A percentile compares a stretch with the other conserved stretches of the same genome.
Conservation (phyloP, 2,113 vertebrate species). For the Phodopus roborovskii region DNA sequence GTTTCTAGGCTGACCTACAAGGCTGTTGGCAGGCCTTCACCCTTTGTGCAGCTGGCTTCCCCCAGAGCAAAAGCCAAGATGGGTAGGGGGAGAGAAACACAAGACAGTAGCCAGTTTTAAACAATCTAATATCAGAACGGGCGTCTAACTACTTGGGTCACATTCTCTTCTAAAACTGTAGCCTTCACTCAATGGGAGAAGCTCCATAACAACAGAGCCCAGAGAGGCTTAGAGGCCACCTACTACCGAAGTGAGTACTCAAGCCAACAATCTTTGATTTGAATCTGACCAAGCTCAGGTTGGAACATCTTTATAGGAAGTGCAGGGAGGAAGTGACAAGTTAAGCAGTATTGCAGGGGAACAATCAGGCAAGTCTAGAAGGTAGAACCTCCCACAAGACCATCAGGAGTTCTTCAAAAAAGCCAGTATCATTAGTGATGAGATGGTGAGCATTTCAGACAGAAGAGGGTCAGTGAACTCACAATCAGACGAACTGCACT, state of each 20-base stretch:
- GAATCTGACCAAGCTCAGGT: neutral
- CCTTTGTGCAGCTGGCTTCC: neutral
- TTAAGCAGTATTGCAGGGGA: neutral
- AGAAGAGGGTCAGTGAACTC: neutral
- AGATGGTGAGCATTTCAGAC: neutral
- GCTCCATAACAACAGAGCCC: too few species aligned
- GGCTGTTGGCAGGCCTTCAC: neutral
- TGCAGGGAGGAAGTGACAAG: neutral
- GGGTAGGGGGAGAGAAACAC: neutral
- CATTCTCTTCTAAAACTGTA: neutral
- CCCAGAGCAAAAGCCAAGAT: neutral
- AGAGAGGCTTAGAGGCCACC: neutral
- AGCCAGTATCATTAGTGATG: neutral
- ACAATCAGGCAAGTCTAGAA: neutral
- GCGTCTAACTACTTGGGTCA: neutral
- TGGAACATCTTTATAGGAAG: neutral
- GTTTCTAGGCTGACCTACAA: neutral
- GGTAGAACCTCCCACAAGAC: neutral
- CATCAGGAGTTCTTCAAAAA: constrained; percentile 1
- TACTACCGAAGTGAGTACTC: neutral
- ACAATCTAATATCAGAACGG: neutral
- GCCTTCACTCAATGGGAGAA: neutral
- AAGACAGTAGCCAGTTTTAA: neutral
- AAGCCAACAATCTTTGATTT: neutral
- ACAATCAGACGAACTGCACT: neutral